Base-by-base conservation (phyloP, 2,888 invertebrate genomes). In the Muschampia staudingeri region DNA sequence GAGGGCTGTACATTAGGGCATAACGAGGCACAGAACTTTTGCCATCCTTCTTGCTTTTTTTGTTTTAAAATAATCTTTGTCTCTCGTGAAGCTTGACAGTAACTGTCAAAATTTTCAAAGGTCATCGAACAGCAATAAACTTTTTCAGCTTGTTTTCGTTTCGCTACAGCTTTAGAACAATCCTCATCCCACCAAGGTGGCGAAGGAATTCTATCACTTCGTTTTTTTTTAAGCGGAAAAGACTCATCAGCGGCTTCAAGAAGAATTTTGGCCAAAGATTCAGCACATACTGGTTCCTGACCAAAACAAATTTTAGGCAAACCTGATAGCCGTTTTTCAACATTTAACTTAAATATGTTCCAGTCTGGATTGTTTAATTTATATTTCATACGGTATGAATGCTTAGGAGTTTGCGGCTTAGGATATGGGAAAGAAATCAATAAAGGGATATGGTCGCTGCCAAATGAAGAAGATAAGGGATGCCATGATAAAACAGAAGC, bases 401-500 rank as follows among this genome's bases (percentile, higher is more conserved):
- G 65, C 30, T 65, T 30, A 30, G 14, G 14, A 7, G 65, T 14
- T 2, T 30, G 30, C 14, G 30, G 25, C 25, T 65, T 65, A 30
- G 14, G 65, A 65, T 5, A 65, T 2, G 65, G 65, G 12, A 72
- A 72, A 16, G 72, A 30, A 30, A 72, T 72, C 6, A 72, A 16
- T 14, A 72, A 16, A 16, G 72, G 72, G 7, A 72, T 48, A 72
- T 73, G 48, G 16, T 73, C 72, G 34, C 72, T 73, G 19, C 72
- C 72, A 48, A 48, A 73, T 44, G 72, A 73, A 42, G 30, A 73
- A 52, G 72, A 44, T 44, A 72, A 72, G 12, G 72, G 19, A 14
- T 72, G 44, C 72, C 48, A 72, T 44, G 72, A 44, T 48, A 72
- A 44, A 48, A 72, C 19, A 16, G 72, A 72, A 19, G 72, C 48